Evolutionary conservation across 1,140 invertebrate species (phyloP), one percentile per base, ranked within the genome.

Genomic region (Brachionus rotundiformis): DNA sequence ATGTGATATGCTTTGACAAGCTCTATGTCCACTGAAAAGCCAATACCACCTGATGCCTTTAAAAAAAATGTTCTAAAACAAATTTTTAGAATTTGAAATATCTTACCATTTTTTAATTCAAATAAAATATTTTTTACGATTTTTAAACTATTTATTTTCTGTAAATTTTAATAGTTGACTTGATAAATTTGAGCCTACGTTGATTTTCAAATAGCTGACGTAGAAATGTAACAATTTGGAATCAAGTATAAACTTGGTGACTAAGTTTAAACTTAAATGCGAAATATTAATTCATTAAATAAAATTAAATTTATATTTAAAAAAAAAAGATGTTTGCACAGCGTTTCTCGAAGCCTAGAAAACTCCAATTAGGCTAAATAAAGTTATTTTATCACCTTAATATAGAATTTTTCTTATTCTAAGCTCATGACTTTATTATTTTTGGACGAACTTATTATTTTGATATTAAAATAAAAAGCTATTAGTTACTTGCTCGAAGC

Each of bases 1-100:
- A 36, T 16, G 16, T 79, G 76, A 79, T 59, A 59, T 2, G 76
- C 76, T 39, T 61, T 79, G 0, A 79, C 76, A 59, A 79, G 31
- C 7, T 79, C 76, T 11, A 79, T n/a, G 8, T 79, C 76, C 1
- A 79, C 49, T 10, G 47, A 59, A 39, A 79, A 79, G 2, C 76
- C 76, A n/a, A 79, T 29, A 54, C 6, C 41, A 16, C 44, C 47
- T 10, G 76, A 27, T 41, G 68, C 65, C 65, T 71, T 16, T 19
- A 36, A 36, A 3, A 63, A 63, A 63, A 63, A 19, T 3, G 13
- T 39, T 41, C n/a, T 71, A 36, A 36, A 36, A 71, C 1, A 3
- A 3, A 29, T 3, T n/a, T 13, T 65, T 65, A 8, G 10, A 36
- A 39, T 7, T 39, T 1, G 16, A 36, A 36, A 13, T 36, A 19